Percentiles rank a stretch among this genome's conserved stretches.
Evolutionary conservation across 1,140 invertebrate species (phyloP).

Genomic region (Camponotus floridanus): DNA sequence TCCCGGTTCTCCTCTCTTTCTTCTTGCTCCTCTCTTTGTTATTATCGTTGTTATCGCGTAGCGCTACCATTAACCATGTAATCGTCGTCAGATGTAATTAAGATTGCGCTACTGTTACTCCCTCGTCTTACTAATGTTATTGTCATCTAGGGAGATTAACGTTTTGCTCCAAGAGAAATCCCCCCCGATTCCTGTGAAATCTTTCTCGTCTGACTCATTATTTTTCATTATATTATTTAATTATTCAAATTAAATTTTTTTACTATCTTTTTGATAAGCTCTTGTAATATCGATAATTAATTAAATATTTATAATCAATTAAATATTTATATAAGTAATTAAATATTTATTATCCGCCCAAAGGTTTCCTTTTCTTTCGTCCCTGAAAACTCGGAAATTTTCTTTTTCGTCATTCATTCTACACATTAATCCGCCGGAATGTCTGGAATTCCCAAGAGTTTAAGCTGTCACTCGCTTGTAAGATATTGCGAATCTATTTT

Average conservation of each 20-base stretch:
- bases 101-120: conserved; percentile 34
- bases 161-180: neutral
- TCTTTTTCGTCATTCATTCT: no score
- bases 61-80: conserved; percentile 43
- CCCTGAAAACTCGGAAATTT: neutral
- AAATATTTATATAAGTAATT: no score
- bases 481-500: neutral
- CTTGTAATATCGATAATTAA: neutral
- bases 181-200: neutral
- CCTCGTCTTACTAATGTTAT: conserved; percentile 17
- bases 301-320: neutral
- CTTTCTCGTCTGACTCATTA: neutral
- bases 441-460: neutral
- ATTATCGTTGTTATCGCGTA: conserved; percentile 52
- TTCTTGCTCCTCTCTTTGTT: conserved; percentile 29
- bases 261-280: neutral
- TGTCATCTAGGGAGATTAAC: neutral
- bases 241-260: neutral
- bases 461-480: neutral
- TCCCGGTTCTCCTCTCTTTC: conserved; percentile 50
- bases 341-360: no score
- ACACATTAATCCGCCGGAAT: neutral
- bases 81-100: conserved; percentile 38
- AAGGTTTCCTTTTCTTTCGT: neutral
- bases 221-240: neutral